phyloP scores from a whole-genome alignment of 2,888 invertebrate genomes.

The Sussaba pulchella region DNA sequence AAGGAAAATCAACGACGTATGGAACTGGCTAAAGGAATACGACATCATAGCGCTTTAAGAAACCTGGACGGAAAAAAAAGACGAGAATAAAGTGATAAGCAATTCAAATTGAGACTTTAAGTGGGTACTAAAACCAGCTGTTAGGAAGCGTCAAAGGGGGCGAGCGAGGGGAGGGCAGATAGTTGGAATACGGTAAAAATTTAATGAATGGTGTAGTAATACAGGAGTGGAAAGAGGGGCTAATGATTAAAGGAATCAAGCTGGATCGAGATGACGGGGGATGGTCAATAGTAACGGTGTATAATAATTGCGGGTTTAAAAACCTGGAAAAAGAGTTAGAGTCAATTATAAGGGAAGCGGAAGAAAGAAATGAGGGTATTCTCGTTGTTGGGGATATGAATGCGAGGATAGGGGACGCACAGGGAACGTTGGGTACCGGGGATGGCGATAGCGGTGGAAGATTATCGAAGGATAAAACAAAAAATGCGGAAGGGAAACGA shows the following conservation, averaged over 20 bases:
- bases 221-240: constrained; percentile 42
- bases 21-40: constrained; percentile 1
- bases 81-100: neutral
- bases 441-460: neutral
- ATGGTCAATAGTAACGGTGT: neutral
- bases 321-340: neutral
- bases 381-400: constrained; percentile 47
- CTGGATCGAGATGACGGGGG: constrained; percentile 9
- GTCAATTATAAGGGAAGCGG: neutral
- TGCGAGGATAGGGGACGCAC: constrained; percentile 37
- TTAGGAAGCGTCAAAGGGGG: constrained; percentile 14
- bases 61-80: constrained; percentile 21
- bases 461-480: constrained; percentile 2
- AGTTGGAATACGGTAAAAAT: constrained; percentile 34
- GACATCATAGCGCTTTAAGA: constrained; percentile 1
- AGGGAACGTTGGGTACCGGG: constrained; percentile 5
- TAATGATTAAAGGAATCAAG: constrained; percentile 7
- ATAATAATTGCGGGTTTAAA: constrained; percentile 18
- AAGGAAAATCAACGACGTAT: neutral
- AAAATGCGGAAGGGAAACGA: constrained; percentile 22
- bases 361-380: neutral
- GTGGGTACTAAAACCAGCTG: constrained; percentile 26
- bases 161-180: constrained; percentile 43
- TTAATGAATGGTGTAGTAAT: neutral
- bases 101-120: constrained; percentile 18